phyloP scores from a whole-genome alignment of 2,113 vertebrate species.

The Pipa parva region DNA sequence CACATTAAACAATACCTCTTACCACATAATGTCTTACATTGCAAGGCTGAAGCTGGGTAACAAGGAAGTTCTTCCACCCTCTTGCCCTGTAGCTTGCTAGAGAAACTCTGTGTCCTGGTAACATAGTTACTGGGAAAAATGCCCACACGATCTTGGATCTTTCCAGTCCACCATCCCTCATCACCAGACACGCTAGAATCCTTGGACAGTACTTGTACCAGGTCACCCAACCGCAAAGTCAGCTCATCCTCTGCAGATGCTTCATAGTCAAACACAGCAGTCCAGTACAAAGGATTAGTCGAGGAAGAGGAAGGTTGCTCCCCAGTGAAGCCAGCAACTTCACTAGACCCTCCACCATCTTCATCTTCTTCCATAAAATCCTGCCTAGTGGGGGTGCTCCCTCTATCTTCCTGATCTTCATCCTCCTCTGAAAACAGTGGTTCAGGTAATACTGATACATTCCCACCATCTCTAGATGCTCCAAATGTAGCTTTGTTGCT shows the following conservation, averaged over 20 bases:
- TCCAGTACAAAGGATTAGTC: conserved; percentile 69
- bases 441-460: conserved; percentile 43
- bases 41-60: conserved; percentile 57
- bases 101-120: conserved; percentile 72
- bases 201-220: conserved; percentile 89
- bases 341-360: conserved; percentile 43
- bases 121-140: conserved; percentile 96
- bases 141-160: conserved; percentile 87
- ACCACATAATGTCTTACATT: conserved; percentile 56
- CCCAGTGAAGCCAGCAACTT: conserved; percentile 23
- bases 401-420: conserved; percentile 52
- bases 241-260: conserved; percentile 91
- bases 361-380: conserved; percentile 36
- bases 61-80: conserved; percentile 55
- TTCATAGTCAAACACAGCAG: conserved; percentile 95
- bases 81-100: conserved; percentile 62
- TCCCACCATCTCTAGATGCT: conserved; percentile 46
- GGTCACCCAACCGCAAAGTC: conserved; percentile 83
- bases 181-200: conserved; percentile 92
- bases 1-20: neutral
- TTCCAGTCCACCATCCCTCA: conserved; percentile 95
- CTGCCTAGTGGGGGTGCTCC: conserved; percentile 34
- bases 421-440: conserved; percentile 53
- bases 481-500: conserved; percentile 46
- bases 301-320: conserved; percentile 3